These are phyloP conservation scores for Phyllostomus hastatus DNA, from an alignment of 2,113 vertebrate genomes.

Conservation along the genomic window DNA sequence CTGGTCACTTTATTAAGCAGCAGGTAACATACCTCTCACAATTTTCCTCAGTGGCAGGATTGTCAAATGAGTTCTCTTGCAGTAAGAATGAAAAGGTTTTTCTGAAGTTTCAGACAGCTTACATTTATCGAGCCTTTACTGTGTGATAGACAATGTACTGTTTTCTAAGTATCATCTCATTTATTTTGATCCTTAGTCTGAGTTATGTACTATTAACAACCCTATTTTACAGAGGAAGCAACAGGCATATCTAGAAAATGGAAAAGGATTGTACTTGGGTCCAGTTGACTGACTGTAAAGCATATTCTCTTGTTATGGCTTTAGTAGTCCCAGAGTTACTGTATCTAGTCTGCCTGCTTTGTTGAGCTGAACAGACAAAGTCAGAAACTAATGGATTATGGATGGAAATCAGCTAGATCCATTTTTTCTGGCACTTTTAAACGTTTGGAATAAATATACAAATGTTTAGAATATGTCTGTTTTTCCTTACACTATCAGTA, in stretches of 20 bases:
- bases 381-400: background rate
- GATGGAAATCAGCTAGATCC: background rate
- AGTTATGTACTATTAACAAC: background rate
- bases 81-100: slow-evolving; percentile 5
- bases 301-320: background rate
- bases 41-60: background rate
- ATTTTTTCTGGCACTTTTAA: background rate
- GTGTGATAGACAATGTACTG: background rate
- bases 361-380: background rate
- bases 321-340: background rate
- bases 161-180: background rate
- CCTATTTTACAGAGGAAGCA: background rate
- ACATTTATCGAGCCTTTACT: background rate
- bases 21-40: background rate
- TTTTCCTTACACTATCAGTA: background rate
- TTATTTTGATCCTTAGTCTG: background rate
- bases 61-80: slow-evolving; percentile 4
- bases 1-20: slow-evolving; percentile 24
- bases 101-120: background rate
- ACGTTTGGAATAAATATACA: background rate
- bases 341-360: background rate
- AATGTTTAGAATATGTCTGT: background rate
- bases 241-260: background rate
- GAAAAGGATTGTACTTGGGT: background rate
- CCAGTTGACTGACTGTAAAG: background rate